phyloP scores from a whole-genome alignment of 2,888 invertebrate genomes.

The Zele albiditarsus region DNA sequence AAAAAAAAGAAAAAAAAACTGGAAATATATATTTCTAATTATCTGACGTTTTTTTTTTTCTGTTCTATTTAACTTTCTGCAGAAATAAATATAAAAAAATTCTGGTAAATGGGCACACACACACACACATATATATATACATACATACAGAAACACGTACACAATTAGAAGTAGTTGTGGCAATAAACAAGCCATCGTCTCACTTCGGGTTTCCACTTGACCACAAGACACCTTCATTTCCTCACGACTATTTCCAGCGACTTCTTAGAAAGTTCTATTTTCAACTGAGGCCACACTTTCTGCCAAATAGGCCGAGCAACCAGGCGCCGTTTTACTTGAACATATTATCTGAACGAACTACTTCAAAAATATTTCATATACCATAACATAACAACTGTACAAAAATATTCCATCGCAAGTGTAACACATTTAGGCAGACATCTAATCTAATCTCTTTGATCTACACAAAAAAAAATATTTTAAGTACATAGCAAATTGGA shows the following conservation, averaged over 20 bases:
- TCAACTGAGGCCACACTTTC: conserved; percentile 48
- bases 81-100: no score
- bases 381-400: neutral
- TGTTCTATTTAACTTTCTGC: no score
- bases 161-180: neutral
- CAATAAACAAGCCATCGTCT: neutral
- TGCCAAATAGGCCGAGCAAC: conserved; percentile 62
- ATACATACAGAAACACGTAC: no score
- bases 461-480: no score
- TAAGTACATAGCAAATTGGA: no score
- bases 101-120: no score
- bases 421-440: no score
- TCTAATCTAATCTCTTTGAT: no score
- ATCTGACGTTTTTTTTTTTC: no score
- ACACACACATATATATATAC: no score
- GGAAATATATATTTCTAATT: no score
- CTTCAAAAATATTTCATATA: neutral
- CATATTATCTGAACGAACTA: neutral
- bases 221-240: conserved; percentile 12
- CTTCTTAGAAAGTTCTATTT: conserved; percentile 53
- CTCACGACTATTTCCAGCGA: conserved; percentile 57
- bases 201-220: conserved; percentile 4
- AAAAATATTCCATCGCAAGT: neutral
- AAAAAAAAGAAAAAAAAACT: no score
- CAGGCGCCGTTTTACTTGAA: conserved; percentile 30